Percentiles rank a stretch among this genome's conserved stretches.
phyloP scores from a whole-genome alignment of 64 coral and sea anemone species.

The Acropora tenuis region DNA sequence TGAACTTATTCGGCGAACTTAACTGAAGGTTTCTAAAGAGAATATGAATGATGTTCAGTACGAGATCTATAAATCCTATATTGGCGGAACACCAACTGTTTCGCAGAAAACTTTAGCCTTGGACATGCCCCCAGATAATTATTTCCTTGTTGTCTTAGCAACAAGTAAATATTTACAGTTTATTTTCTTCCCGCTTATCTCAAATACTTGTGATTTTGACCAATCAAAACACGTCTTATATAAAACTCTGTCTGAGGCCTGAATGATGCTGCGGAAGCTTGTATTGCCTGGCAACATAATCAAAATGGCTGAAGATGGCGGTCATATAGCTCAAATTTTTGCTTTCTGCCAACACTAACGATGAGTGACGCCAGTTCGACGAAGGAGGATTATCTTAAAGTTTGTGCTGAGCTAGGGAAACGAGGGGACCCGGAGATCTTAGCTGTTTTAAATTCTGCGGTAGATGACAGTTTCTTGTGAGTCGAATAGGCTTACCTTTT shows the following conservation, averaged over 20 bases:
- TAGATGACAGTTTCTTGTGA: constrained; percentile 85
- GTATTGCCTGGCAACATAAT: constrained; percentile 24
- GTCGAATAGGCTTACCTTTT: constrained; percentile 7
- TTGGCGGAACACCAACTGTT: background rate
- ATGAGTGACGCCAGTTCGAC: constrained; percentile 87
- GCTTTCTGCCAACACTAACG: background rate
- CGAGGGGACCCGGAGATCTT: constrained; percentile 78
- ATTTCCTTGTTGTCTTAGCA: background rate
- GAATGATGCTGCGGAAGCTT: background rate
- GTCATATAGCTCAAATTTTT: background rate
- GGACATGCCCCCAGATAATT: background rate
- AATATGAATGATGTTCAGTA: background rate
- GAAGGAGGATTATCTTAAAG: constrained; percentile 78
- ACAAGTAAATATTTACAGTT: constrained; percentile 78
- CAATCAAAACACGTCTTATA: constrained; percentile 42
- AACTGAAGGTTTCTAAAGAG: background rate
- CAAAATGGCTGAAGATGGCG: constrained; percentile 55
- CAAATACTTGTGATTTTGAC: background rate
- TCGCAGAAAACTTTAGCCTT: background rate
- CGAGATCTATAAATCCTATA: background rate
- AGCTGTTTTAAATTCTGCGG: constrained; percentile 77
- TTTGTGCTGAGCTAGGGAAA: constrained; percentile 71
- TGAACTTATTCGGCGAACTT: background rate
- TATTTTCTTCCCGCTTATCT: background rate
- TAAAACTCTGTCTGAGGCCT: background rate